phyloP scores from a whole-genome alignment of 37 sponge, comb jelly and placozoan genomes.

The Ianthella basta region DNA sequence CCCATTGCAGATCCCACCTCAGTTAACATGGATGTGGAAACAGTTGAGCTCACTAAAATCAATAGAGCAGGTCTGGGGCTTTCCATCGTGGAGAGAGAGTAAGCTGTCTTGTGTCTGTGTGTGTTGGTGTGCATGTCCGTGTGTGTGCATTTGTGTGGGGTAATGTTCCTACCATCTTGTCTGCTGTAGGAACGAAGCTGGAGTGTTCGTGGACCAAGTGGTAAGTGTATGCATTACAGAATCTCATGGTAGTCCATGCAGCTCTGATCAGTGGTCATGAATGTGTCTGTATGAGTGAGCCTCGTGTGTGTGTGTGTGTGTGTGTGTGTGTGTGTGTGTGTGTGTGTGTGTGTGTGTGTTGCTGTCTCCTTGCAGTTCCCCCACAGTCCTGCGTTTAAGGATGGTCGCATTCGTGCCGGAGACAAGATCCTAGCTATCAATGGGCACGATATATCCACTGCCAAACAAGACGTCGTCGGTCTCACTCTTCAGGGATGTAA shows the following conservation, averaged over 20 bases:
- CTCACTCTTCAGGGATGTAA: slow-evolving; percentile 32
- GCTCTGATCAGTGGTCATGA: not conserved
- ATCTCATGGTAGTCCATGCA: too few relatives aligned
- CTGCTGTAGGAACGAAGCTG: slow-evolving; percentile 30
- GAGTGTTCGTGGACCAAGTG: slow-evolving; percentile 65
- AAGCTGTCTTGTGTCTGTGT: not conserved
- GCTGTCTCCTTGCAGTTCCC: slow-evolving; percentile 1
- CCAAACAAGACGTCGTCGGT: slow-evolving; percentile 53
- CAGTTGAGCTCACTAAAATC: slow-evolving; percentile 61
- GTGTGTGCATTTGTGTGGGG: not conserved
- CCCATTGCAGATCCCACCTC: not conserved
- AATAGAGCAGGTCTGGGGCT: slow-evolving; percentile 65
- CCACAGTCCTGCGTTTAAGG: slow-evolving; percentile 48
- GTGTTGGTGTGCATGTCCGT: not conserved
- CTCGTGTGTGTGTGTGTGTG: too few relatives aligned
- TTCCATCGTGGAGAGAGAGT: slow-evolving; percentile 52
- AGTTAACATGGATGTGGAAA: slow-evolving; percentile 35
- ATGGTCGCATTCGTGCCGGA: slow-evolving; percentile 60
- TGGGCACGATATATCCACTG: slow-evolving; percentile 54
- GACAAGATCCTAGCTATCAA: slow-evolving; percentile 86
- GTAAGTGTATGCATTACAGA: slow-evolving; percentile 25
- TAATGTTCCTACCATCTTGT: not conserved
- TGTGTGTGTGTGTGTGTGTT: too few relatives aligned
- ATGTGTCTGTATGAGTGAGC: too few relatives aligned
- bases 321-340: too few relatives aligned